Percentiles rank a stretch among this genome's conserved stretches.
phyloP scores from a whole-genome alignment of 1,140 invertebrate species.

The Drosophila bocqueti region DNA sequence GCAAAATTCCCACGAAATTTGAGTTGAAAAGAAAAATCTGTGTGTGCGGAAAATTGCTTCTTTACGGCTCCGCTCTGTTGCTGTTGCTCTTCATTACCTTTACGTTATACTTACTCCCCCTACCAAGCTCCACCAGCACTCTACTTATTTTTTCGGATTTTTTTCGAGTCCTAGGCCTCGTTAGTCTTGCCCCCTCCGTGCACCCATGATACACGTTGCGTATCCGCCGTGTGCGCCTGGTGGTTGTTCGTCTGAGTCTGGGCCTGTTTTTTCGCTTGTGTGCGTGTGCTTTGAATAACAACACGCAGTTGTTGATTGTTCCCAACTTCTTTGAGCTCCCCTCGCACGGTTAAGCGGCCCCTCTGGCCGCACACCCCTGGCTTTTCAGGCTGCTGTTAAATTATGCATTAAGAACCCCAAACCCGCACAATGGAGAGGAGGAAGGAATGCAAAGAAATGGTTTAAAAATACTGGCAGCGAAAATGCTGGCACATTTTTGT shows the following conservation, averaged over 20 bases:
- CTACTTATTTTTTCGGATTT: slow-evolving; percentile 24
- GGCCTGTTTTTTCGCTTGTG: slow-evolving; percentile 8
- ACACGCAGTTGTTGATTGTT: slow-evolving; percentile 81
- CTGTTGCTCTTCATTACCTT: slow-evolving; percentile 56
- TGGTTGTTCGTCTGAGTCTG: slow-evolving; percentile 18
- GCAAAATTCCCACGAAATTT: slow-evolving; percentile 49
- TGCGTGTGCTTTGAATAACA: slow-evolving; percentile 80
- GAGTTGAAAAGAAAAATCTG: slow-evolving; percentile 48
- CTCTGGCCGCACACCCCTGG: slow-evolving; percentile 12
- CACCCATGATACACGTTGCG: slow-evolving; percentile 53
- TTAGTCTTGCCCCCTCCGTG: slow-evolving; percentile 47
- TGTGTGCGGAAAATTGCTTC: slow-evolving; percentile 50
- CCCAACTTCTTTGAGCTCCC: slow-evolving; percentile 64
- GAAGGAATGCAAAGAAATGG: slow-evolving; percentile 52
- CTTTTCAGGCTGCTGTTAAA: slow-evolving; percentile 70
- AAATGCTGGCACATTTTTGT: slow-evolving; percentile 58
- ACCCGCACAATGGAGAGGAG: slow-evolving; percentile 29
- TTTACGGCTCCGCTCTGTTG: slow-evolving; percentile 43
- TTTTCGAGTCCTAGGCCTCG: slow-evolving; percentile 45
- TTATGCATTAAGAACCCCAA: slow-evolving; percentile 77
- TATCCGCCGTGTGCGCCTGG: slow-evolving; percentile 52
- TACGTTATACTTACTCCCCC: slow-evolving; percentile 22
- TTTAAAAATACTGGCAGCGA: slow-evolving; percentile 64
- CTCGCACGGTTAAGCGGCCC: slow-evolving; percentile 8
- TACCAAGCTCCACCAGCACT: neutral